Evolutionary conservation across 2,113 vertebrate species (phyloP).

Genomic region (Aptenodytes patagonicus): DNA sequence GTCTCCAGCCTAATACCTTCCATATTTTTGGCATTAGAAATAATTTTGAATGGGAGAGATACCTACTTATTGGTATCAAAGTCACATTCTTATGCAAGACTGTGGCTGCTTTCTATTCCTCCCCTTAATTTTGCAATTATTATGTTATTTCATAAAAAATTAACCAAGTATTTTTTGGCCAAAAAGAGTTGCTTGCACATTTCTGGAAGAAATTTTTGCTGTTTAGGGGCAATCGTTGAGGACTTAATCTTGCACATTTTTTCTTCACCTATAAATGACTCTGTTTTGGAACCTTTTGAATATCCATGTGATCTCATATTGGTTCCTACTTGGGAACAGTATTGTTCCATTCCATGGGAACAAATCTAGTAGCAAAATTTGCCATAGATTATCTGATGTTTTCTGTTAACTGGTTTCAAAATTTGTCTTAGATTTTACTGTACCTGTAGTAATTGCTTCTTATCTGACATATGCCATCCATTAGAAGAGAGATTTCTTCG

Average conservation of each 20-base stretch:
- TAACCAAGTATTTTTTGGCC: background rate
- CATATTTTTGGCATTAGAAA: background rate
- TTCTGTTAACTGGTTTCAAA: background rate
- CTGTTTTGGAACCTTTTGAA: background rate
- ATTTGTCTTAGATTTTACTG: background rate
- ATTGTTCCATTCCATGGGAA: background rate
- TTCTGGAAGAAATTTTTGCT: background rate
- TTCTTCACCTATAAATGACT: background rate
- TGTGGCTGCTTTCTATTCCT: background rate
- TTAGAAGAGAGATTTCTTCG: background rate
- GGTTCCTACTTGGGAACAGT: background rate
- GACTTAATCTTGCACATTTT: background rate
- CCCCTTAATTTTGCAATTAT: background rate
- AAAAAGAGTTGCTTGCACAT: background rate
- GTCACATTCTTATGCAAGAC: background rate
- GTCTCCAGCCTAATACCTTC: background rate
- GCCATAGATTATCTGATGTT: background rate
- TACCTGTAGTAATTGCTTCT: background rate
- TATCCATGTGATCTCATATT: background rate
- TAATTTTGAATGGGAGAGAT: background rate
- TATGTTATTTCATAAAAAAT: background rate
- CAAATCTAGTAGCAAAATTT: background rate
- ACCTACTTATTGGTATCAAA: background rate
- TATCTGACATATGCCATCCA: background rate
- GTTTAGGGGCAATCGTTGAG: background rate